phyloP scores from a whole-genome alignment of 1,140 invertebrate genomes.

The Paracyclopina nana region DNA sequence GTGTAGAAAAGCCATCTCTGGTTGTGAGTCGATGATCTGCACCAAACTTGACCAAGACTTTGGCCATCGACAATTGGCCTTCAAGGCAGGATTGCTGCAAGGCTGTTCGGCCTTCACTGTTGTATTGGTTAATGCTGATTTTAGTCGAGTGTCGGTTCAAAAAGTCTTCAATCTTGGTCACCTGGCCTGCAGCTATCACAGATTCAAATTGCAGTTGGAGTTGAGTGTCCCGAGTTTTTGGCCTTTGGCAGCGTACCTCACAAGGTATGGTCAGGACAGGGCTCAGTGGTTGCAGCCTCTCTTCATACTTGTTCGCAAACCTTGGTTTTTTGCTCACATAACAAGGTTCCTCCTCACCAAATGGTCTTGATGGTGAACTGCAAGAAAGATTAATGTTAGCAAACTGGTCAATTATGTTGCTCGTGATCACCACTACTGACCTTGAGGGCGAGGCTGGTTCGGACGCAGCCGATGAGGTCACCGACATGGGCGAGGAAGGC shows the following conservation, averaged over 20 bases:
- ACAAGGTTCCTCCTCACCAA: not conserved
- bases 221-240: too few species aligned
- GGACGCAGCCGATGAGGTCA: not conserved
- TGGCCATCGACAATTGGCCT: slow-evolving; percentile 31
- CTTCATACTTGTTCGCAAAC: not conserved
- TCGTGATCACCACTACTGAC: too few species aligned
- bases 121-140: slow-evolving; percentile 25
- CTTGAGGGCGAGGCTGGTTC: not conserved
- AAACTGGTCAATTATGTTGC: too few species aligned
- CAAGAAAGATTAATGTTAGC: too few species aligned
- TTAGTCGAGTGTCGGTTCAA: not conserved
- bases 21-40: slow-evolving; percentile 30
- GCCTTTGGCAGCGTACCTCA: not conserved
- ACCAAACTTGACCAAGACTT: slow-evolving; percentile 31
- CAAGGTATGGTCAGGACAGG: not conserved
- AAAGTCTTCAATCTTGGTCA: slow-evolving; percentile 5
- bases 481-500: not conserved
- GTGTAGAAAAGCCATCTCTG: slow-evolving; percentile 31
- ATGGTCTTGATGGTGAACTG: not conserved
- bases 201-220: not conserved
- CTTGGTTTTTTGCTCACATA: not conserved
- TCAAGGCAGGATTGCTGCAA: slow-evolving; percentile 28
- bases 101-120: slow-evolving; percentile 30
- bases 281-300: not conserved
- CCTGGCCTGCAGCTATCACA: not conserved